These are phyloP conservation scores for Sorex fumeus DNA, from an alignment of 2,113 vertebrate species.

Conservation along the genomic window DNA sequence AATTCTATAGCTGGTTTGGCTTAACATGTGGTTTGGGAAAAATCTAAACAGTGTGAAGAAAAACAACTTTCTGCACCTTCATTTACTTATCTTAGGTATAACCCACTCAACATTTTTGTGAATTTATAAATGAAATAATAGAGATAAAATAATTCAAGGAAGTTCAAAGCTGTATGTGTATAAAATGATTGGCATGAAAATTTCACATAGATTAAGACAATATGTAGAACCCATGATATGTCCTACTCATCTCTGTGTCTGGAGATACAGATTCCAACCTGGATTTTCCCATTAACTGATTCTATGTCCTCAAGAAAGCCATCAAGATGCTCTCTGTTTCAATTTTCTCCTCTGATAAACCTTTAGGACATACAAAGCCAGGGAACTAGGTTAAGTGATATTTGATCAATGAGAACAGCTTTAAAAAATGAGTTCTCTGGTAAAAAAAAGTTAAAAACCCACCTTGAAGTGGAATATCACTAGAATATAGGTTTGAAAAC, in stretches of 20 bases:
- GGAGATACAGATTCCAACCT: neutral
- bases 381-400: neutral
- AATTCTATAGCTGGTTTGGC: neutral
- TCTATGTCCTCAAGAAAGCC: neutral
- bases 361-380: slow-evolving; percentile 16
- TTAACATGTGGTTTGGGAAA: neutral
- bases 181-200: neutral
- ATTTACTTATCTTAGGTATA: neutral
- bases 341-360: slow-evolving; percentile 27
- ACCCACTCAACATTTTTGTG: neutral
- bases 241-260: neutral
- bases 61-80: neutral
- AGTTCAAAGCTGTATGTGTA: neutral
- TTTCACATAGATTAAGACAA: neutral
- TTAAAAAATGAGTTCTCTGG: neutral
- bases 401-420: slow-evolving; percentile 1
- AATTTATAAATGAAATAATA: slow-evolving; percentile 24
- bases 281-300: neutral
- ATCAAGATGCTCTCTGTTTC: slow-evolving; percentile 4
- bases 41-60: neutral
- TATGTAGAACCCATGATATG: neutral
- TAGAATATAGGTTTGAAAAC: slow-evolving; percentile 26
- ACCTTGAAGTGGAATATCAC: slow-evolving; percentile 44
- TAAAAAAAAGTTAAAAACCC: slow-evolving; percentile 46
- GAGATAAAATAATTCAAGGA: neutral